These are phyloP conservation scores for Pollenia griseotomentosa DNA, from an alignment of 2,888 invertebrate species.

Conservation along the genomic window DNA sequence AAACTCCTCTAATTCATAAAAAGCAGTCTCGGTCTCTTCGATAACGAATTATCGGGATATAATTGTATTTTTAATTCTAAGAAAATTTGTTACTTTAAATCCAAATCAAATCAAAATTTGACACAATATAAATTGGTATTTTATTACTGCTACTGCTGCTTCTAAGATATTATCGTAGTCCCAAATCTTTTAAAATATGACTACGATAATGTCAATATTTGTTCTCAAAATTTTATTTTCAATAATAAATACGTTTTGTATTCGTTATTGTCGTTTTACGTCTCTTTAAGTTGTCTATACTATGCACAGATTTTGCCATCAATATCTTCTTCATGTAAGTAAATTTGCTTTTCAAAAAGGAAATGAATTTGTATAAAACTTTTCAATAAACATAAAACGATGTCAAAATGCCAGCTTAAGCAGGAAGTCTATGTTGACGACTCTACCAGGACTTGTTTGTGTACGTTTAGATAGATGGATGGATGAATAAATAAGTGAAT, in stretches of 20 bases:
- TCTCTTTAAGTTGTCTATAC: slow-evolving; percentile 5
- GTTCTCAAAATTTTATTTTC: neutral
- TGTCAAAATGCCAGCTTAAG: slow-evolving; percentile 67
- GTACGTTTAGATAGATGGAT: slow-evolving; percentile 34
- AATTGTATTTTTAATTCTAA: neutral
- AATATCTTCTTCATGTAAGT: neutral
- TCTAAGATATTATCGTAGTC: slow-evolving; percentile 15
- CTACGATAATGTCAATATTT: slow-evolving; percentile 42
- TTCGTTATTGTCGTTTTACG: neutral
- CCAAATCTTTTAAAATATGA: slow-evolving; percentile 48
- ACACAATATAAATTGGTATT: slow-evolving; percentile 55
- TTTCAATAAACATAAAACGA: slow-evolving; percentile 42
- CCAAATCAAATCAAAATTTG: slow-evolving; percentile 32
- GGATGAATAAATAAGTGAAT: neutral
- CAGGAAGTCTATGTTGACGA: slow-evolving; percentile 47
- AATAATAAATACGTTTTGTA: neutral
- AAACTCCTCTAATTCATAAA: no score
- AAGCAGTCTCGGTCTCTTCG: no score
- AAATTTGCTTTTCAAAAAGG: slow-evolving; percentile 16
- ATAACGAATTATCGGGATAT: neutral
- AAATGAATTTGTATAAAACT: slow-evolving; percentile 23
- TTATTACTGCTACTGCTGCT: slow-evolving; percentile 22
- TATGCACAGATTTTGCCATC: neutral
- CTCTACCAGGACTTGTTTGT: slow-evolving; percentile 25
- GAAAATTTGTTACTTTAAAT: neutral